Conservation (phyloP, 2,113 vertebrate genomes). For the Oreochromis aureus region DNA sequence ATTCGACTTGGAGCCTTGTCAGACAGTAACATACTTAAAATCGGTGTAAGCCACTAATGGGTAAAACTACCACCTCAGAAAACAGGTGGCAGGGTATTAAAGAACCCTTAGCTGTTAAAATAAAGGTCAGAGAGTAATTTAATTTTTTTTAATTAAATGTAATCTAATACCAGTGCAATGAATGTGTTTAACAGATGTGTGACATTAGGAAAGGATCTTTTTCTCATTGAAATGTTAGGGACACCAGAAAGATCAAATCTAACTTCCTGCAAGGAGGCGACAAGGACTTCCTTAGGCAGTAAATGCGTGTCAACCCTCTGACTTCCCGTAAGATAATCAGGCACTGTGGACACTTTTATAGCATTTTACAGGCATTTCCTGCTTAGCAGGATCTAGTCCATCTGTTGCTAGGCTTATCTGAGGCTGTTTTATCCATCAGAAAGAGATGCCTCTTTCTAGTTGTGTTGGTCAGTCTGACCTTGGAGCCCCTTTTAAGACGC, state of each 20-base stretch:
- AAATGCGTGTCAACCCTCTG: constrained; percentile 9
- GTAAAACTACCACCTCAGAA: not conserved
- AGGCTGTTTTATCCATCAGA: constrained; percentile 23
- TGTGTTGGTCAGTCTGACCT: constrained; percentile 40
- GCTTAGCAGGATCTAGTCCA: constrained; percentile 32
- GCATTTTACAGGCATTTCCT: constrained; percentile 39
- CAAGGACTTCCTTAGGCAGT: not conserved
- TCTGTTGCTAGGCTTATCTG: constrained; percentile 43
- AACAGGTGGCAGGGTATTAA: not conserved
- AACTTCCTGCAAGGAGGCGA: not conserved
- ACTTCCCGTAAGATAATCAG: constrained; percentile 24
- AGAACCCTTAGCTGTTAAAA: not conserved
- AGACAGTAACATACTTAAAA: not conserved
- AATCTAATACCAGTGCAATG: not conserved
- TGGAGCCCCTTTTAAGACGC: constrained; percentile 30
- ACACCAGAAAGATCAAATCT: not conserved
- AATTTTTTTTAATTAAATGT: not conserved
- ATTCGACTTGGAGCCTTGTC: not conserved
- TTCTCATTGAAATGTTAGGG: not conserved
- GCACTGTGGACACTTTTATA: constrained; percentile 39
- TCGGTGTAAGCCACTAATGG: not conserved
- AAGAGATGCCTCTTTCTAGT: not conserved
- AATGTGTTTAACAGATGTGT: not conserved
- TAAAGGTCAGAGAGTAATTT: not conserved
- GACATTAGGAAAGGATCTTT: not conserved